A percentile compares a stretch with the other conserved stretches of the same genome.
Evolutionary conservation across 2,797 vertebrate species (phyloP).

Genomic region (Iguana delicatissima): DNA sequence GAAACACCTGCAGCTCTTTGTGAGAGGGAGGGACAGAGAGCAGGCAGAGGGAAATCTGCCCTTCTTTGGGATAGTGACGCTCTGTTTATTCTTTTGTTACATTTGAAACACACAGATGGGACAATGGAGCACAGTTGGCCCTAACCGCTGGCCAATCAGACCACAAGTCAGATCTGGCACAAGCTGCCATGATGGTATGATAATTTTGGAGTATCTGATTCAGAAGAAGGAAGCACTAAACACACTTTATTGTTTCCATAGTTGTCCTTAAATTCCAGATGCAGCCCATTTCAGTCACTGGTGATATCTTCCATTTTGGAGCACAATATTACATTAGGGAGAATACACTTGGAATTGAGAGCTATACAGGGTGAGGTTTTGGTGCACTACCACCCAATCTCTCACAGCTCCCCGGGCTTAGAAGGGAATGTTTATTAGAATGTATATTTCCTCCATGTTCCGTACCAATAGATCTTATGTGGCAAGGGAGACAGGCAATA

Average conservation of each 20-base stretch:
- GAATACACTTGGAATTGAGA: not conserved
- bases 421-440: not conserved
- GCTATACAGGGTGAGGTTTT: too few relatives aligned
- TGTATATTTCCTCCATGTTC: too few relatives aligned
- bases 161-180: not conserved
- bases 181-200: not conserved
- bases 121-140: constrained; percentile 15
- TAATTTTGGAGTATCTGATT: constrained; percentile 7
- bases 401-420: not conserved
- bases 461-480: too few relatives aligned
- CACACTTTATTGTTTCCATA: not conserved
- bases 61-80: constrained; percentile 62
- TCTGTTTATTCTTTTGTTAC: constrained; percentile 51
- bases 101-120: constrained; percentile 21
- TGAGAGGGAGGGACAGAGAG: constrained; percentile 23
- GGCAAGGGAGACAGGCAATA: too few relatives aligned
- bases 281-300: not conserved
- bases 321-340: not conserved
- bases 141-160: constrained; percentile 21
- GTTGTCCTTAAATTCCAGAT: not conserved
- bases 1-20: constrained; percentile 75
- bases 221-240: not conserved
- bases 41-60: constrained; percentile 31
- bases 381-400: too few relatives aligned
- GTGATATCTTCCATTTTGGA: not conserved